Evolutionary conservation across 2,113 vertebrate genomes (phyloP).

Genomic region (Hippocampus guttulatus): DNA sequence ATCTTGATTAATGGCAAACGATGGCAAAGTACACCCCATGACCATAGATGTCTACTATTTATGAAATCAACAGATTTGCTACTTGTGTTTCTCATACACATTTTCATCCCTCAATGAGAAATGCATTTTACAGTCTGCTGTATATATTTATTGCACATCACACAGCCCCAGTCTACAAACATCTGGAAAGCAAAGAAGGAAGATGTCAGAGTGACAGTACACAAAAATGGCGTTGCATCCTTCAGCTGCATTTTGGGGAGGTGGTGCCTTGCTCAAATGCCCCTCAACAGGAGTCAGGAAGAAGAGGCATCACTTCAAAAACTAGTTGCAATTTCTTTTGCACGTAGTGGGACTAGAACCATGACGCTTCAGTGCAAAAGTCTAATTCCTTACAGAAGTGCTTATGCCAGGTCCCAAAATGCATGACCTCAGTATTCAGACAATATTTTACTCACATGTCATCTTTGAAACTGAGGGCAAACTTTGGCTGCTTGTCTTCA

Average conservation of each 20-base stretch:
- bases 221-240: neutral
- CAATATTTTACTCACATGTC: conserved; percentile 76
- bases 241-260: neutral
- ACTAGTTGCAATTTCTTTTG: neutral
- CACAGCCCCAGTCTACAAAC: neutral
- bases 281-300: neutral
- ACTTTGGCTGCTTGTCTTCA: conserved; percentile 61
- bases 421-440: too few species aligned
- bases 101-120: neutral
- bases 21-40: too few species aligned
- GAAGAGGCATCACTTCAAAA: neutral
- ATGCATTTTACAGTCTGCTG: neutral
- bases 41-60: too few species aligned
- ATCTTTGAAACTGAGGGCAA: conserved; percentile 79
- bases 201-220: neutral
- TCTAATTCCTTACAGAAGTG: neutral
- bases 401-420: too few species aligned
- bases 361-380: neutral
- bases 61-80: too few species aligned
- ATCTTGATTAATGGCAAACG: too few species aligned
- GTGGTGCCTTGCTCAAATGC: neutral
- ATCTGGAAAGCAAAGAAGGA: neutral
- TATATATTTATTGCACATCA: neutral
- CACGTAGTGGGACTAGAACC: neutral
- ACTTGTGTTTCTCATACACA: neutral